Evolutionary conservation across 2,113 vertebrate genomes (phyloP).

Genomic region (Pituophis catenifer): DNA sequence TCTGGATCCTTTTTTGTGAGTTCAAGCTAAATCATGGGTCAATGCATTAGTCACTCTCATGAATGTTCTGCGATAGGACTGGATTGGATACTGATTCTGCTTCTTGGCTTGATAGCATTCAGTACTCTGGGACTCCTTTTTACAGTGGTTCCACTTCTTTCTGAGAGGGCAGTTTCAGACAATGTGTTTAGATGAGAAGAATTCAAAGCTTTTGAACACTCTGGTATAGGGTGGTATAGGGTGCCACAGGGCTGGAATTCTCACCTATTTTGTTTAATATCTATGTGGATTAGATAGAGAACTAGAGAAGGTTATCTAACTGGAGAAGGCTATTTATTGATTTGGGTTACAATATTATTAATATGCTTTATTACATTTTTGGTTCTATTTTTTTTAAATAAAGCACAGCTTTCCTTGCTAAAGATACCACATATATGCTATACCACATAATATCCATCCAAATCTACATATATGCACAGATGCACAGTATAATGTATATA

Average conservation of each 20-base stretch:
- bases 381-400: neutral
- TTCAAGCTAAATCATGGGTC: neutral
- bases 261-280: neutral
- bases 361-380: neutral
- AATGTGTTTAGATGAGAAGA: neutral
- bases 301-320: neutral
- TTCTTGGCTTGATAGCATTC: neutral
- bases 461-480: neutral
- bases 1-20: neutral
- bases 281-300: neutral
- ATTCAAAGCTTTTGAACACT: neutral
- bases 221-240: neutral
- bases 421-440: neutral
- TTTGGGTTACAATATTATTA: neutral
- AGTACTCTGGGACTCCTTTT: neutral
- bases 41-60: neutral
- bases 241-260: neutral
- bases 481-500: neutral
- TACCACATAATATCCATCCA: no score
- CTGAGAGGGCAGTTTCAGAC: neutral
- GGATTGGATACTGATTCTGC: neutral
- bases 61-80: neutral
- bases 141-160: neutral
- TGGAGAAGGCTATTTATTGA: neutral
- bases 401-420: neutral